These are phyloP conservation scores for Lanistes nyassanus DNA, from an alignment of 1,140 invertebrate genomes.

Conservation along the genomic window DNA sequence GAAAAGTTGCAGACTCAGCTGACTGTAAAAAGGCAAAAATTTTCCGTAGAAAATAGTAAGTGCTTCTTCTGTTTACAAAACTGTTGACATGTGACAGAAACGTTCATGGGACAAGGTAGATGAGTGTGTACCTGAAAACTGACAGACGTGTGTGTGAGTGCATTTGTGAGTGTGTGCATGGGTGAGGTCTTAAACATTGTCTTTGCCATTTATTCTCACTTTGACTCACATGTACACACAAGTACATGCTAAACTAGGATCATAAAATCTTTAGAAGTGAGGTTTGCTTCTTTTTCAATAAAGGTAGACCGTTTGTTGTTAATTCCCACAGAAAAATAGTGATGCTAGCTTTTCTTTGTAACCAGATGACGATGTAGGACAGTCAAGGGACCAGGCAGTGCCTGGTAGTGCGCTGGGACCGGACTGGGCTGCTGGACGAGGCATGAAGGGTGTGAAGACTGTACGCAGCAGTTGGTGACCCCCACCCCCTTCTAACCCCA, in stretches of 20 bases:
- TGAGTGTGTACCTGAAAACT: constrained; percentile 8
- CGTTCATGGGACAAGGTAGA: too few species aligned
- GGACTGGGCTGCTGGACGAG: constrained; percentile 83
- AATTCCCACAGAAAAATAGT: too few species aligned
- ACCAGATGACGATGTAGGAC: background rate
- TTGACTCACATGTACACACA: too few species aligned
- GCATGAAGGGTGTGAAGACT: constrained; percentile 41
- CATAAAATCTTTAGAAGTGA: too few species aligned
- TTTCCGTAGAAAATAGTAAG: constrained; percentile 49
- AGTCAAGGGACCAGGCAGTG: constrained; percentile 43
- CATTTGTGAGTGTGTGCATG: background rate
- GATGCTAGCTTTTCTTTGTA: too few species aligned
- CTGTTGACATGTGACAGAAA: too few species aligned
- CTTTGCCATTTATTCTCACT: too few species aligned
- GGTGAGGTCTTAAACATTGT: too few species aligned
- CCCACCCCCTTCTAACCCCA: background rate
- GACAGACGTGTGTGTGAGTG: constrained; percentile 7
- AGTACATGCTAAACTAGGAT: too few species aligned
- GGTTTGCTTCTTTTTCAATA: too few species aligned
- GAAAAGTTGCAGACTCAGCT: constrained; percentile 39
- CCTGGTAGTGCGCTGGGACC: constrained; percentile 91
- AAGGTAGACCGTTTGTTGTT: too few species aligned
- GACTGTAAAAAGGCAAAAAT: constrained; percentile 66
- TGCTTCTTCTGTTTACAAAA: background rate
- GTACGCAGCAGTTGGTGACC: background rate